phyloP scores from a whole-genome alignment of 2,888 invertebrate genomes.

The Agrotis segetum region DNA sequence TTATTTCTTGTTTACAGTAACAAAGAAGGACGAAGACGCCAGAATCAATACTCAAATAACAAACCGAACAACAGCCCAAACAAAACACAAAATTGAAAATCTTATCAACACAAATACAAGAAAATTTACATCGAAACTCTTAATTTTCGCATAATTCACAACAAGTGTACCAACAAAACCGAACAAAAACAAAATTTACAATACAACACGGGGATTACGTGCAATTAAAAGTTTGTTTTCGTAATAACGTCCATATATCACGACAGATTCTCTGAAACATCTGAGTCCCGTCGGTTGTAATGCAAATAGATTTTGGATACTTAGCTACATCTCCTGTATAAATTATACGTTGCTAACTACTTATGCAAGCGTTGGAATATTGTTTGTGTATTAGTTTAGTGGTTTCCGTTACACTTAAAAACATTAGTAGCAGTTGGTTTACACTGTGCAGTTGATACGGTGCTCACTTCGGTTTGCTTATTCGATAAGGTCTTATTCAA shows the following conservation, averaged over 20 bases:
- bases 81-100: slow-evolving; percentile 43
- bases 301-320: slow-evolving; percentile 78
- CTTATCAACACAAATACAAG: slow-evolving; percentile 35
- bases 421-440: slow-evolving; percentile 40
- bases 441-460: neutral
- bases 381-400: slow-evolving; percentile 53
- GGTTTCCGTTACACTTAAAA: slow-evolving; percentile 51
- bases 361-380: slow-evolving; percentile 46
- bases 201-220: slow-evolving; percentile 81
- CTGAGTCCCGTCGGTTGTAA: slow-evolving; percentile 80
- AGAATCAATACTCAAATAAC: slow-evolving; percentile 14
- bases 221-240: slow-evolving; percentile 88
- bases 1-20: neutral
- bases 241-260: slow-evolving; percentile 86
- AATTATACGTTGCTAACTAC: slow-evolving; percentile 62
- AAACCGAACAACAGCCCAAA: slow-evolving; percentile 7
- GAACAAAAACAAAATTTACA: slow-evolving; percentile 73
- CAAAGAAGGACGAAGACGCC: neutral
- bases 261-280: slow-evolving; percentile 77
- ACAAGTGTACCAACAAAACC: slow-evolving; percentile 35
- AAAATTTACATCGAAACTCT: slow-evolving; percentile 22
- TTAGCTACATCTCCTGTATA: slow-evolving; percentile 64
- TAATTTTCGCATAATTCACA: slow-evolving; percentile 59
- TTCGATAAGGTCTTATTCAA: slow-evolving; percentile 1
- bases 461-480: slow-evolving; percentile 1